Evolutionary conservation across 2,888 invertebrate genomes (phyloP).

Genomic region (Orchesella flavescens): DNA sequence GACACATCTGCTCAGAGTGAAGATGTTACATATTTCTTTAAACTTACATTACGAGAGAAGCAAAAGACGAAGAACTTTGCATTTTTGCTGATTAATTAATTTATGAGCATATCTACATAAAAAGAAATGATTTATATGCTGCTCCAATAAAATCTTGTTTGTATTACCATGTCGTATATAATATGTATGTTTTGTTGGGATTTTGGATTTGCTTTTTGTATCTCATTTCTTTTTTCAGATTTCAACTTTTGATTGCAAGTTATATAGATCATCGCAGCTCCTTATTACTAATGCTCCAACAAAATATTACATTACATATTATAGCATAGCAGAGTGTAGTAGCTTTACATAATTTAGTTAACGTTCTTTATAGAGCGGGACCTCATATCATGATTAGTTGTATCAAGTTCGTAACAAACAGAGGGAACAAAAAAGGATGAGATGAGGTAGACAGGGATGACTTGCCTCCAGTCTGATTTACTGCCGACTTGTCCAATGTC

Average conservation of each 20-base stretch:
- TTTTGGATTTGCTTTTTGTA: conserved; percentile 13
- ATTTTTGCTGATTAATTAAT: conserved; percentile 62
- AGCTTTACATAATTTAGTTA: conserved; percentile 1
- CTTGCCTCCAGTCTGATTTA: conserved; percentile 59
- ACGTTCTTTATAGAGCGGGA: not conserved
- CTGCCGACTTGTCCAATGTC: conserved; percentile 56
- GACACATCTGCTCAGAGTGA: not conserved
- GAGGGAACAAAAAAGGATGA: conserved; percentile 21
- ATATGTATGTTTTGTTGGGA: not conserved
- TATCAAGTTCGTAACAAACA: not conserved
- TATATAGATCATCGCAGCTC: conserved; percentile 58
- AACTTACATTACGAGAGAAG: no score
- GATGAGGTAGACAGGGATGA: conserved; percentile 24
- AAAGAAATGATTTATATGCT: conserved; percentile 55
- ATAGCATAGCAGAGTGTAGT: not conserved
- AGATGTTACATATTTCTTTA: not conserved
- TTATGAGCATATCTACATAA: conserved; percentile 41
- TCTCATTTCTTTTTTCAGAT: conserved; percentile 15
- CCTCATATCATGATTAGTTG: conserved; percentile 2
- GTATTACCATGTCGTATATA: conserved; percentile 26
- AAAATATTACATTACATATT: not conserved
- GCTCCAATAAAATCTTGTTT: conserved; percentile 64
- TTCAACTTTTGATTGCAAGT: conserved; percentile 42
- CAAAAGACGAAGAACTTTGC: conserved; percentile 10
- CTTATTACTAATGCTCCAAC: conserved; percentile 22